Evolutionary conservation across 2,113 vertebrate species (phyloP), one percentile per base, ranked within the genome.

Genomic region (Chroicocephalus ridibundus): DNA sequence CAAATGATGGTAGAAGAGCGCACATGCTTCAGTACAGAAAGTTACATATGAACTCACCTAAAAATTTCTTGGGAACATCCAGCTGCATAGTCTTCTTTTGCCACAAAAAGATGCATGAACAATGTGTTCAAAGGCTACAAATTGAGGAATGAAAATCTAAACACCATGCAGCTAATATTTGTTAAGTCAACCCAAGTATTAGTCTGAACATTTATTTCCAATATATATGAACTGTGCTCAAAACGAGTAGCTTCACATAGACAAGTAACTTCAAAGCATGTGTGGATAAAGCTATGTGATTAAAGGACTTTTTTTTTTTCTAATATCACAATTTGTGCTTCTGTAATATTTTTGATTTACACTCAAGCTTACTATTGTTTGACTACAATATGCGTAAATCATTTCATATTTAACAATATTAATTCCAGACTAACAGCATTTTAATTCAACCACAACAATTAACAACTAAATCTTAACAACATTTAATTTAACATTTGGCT

Each of bases 91-190:
- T 96, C 94, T 1, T 98, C 83, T 94, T 98, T 97, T 1, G 99
- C 97, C 98, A 99, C 99, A 64, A 99, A 99, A 36, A 99, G 98
- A 94, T 99, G 99, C 96, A 99, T 57, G 94, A 99, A 99, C 57
- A 99, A 96, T 0, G 99, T 99, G 95, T 99, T 99, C 94, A 99
- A 79, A 36, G 99, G 98, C 99, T 99, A 95, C 52, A 32, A 77
- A 64, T 61, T 2, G 20, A 96, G 49, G 27, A 94, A 36, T 22
- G 3, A 74, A 70, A 88, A 49, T 31, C 49, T 65, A 51, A 86
- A 77, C 24, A 78, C 25, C n/a, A 62, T 11, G 22, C 11, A 93
- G 32, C 20, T 64, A 49, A 11, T 13, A 32, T 16, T 90, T 38
- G 15, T 51, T 55, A 54, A 75, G 40, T 31, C 42, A 94, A 44